Evolutionary conservation across 2,113 vertebrate species (phyloP).

Genomic region (Gymnogyps californianus): DNA sequence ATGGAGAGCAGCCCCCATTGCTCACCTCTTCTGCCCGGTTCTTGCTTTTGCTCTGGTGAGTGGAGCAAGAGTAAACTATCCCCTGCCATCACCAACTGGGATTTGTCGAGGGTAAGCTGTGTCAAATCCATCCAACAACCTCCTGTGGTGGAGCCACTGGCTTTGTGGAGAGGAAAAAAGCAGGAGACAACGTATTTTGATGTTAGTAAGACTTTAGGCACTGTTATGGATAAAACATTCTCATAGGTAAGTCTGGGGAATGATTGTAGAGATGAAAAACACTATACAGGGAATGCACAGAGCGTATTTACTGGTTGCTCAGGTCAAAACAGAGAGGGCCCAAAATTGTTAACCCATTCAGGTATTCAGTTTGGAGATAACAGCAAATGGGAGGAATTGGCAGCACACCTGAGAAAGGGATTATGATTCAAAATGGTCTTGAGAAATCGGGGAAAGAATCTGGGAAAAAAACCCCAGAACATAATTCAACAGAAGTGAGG

Average conservation of each 20-base stretch:
- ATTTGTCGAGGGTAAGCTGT: background rate
- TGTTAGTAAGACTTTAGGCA: background rate
- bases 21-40: rapidly evolving
- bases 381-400: background rate
- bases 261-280: background rate
- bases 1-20: background rate
- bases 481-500: background rate
- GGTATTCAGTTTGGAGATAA: background rate
- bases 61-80: background rate
- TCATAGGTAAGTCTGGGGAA: background rate
- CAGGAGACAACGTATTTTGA: background rate
- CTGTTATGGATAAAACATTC: background rate
- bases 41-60: background rate
- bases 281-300: background rate
- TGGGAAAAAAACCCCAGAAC: background rate
- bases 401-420: background rate
- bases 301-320: background rate
- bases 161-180: background rate
- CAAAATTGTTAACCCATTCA: background rate
- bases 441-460: background rate
- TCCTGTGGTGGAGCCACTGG: background rate
- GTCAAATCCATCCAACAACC: background rate
- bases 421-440: background rate
- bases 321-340: background rate
- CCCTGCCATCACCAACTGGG: background rate